phyloP scores from a whole-genome alignment of 2,113 vertebrate genomes.

The Macrotus californicus region DNA sequence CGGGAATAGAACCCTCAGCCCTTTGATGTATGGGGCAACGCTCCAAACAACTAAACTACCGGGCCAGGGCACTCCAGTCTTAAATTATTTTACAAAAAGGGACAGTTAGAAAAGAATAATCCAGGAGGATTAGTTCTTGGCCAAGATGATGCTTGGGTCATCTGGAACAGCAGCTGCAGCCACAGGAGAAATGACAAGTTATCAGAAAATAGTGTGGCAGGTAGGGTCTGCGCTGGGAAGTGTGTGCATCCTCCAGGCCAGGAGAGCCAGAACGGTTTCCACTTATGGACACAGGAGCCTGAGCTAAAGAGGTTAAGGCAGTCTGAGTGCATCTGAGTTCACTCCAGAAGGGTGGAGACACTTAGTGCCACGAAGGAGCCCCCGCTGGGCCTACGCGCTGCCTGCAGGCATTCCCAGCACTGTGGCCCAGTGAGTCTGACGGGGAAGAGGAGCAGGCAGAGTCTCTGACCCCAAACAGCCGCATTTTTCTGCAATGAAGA shows the following conservation, averaged over 20 bases:
- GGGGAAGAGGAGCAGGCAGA: background rate
- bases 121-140: background rate
- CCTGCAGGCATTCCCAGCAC: background rate
- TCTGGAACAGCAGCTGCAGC: background rate
- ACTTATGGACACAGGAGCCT: background rate
- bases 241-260: background rate
- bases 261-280: background rate
- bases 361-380: background rate
- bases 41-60: too few species aligned
- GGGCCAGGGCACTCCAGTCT: background rate
- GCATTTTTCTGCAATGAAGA: background rate
- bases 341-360: constrained; percentile 44
- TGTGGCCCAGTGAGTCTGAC: background rate
- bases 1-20: too few species aligned
- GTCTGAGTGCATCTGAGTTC: constrained; percentile 3
- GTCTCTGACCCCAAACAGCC: background rate
- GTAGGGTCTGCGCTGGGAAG: background rate
- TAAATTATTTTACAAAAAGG: constrained; percentile 3
- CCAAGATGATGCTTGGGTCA: background rate
- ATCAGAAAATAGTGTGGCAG: background rate
- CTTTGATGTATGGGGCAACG: too few species aligned
- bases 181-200: background rate
- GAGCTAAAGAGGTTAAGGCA: background rate
- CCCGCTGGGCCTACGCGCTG: background rate
- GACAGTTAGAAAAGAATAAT: background rate